Conservation (phyloP, 2,888 invertebrate species). For the Acanthosepion lycidas region DNA sequence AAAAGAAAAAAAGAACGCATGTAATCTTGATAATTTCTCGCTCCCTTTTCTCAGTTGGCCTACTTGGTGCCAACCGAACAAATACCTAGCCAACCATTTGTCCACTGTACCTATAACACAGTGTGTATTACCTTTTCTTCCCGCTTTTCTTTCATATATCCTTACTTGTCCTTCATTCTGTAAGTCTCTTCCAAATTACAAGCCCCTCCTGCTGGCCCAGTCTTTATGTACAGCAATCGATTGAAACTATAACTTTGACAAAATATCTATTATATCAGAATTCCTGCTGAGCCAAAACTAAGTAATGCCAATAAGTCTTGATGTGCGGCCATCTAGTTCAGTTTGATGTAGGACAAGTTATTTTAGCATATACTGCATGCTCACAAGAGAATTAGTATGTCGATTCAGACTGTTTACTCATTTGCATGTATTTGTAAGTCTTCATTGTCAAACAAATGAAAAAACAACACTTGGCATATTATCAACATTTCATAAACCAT, state of each 20-base stretch:
- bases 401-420: not conserved
- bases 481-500: not conserved
- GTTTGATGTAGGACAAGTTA: not conserved
- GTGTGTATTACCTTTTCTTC: no score
- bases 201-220: not conserved
- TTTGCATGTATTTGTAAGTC: not conserved
- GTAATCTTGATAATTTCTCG: not conserved
- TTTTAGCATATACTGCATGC: not conserved
- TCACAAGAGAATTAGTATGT: not conserved
- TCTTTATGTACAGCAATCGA: not conserved
- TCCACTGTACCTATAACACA: no score
- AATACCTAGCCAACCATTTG: not conserved
- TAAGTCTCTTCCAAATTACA: constrained; percentile 4
- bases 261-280: constrained; percentile 3
- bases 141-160: no score
- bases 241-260: constrained; percentile 9
- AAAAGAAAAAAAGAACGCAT: not conserved
- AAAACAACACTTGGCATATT: not conserved
- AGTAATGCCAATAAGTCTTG: not conserved
- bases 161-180: not conserved
- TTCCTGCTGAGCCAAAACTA: constrained; percentile 10
- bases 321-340: not conserved
- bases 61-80: not conserved
- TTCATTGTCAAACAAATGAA: not conserved
- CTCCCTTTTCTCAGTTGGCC: not conserved